phyloP scores from a whole-genome alignment of 2,797 vertebrate species.

The Phalloptychus januarius region DNA sequence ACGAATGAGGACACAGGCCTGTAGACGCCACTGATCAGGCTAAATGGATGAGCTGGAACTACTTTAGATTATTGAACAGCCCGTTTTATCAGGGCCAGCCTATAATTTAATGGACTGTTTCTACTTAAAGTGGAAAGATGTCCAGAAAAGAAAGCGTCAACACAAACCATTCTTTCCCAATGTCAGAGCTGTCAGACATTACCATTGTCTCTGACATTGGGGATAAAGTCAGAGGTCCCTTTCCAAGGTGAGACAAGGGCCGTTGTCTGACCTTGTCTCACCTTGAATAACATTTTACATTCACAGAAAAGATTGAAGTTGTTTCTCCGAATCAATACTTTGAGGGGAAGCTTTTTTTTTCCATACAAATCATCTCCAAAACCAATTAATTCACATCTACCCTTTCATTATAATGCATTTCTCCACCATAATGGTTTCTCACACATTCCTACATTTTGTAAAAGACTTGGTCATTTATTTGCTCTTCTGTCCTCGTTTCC shows the following conservation, averaged over 20 bases:
- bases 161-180: neutral
- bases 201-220: too few relatives aligned
- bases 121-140: constrained; percentile 22
- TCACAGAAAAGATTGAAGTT: neutral
- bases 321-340: neutral
- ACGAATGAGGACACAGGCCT: constrained; percentile 2
- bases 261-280: too few relatives aligned
- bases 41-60: constrained; percentile 50
- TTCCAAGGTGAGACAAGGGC: too few relatives aligned
- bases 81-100: constrained; percentile 17
- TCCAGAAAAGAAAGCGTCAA: neutral
- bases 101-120: constrained; percentile 39
- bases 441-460: neutral
- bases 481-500: constrained; percentile 23
- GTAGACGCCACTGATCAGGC: constrained; percentile 31
- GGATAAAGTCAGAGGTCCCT: too few relatives aligned
- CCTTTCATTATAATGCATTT: constrained; percentile 25
- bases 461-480: neutral
- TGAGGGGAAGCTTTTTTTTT: neutral
- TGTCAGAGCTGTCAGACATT: neutral
- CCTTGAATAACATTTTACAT: neutral
- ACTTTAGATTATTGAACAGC: constrained; percentile 58
- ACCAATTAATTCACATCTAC: constrained; percentile 14
- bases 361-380: constrained; percentile 16
- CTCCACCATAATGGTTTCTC: constrained; percentile 8